A percentile compares a stretch with the other conserved stretches of the same genome.
Evolutionary conservation across 2,797 vertebrate species (phyloP).

Genomic region (Peromyscus eremicus): DNA sequence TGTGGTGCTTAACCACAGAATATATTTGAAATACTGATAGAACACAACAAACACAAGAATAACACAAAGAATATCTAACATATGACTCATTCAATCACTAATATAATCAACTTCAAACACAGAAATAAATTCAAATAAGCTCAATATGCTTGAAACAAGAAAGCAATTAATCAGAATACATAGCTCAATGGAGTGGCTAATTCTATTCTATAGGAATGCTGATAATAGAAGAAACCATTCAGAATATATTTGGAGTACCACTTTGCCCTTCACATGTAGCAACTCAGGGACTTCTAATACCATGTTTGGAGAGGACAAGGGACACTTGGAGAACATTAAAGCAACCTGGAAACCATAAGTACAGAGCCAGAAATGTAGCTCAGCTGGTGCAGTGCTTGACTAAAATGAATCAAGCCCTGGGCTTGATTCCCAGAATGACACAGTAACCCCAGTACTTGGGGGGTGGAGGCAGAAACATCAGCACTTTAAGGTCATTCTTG

Average conservation of each 20-base stretch:
- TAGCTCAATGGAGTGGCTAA: neutral
- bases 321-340: neutral
- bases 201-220: neutral
- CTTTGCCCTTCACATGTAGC: neutral
- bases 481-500: neutral
- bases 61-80: neutral
- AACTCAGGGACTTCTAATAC: rapidly evolving
- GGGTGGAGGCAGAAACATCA: neutral
- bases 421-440: neutral
- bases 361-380: neutral
- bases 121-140: slow-evolving; percentile 25
- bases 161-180: slow-evolving; percentile 10
- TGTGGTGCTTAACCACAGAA: neutral
- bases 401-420: neutral
- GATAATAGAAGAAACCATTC: neutral
- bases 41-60: neutral
- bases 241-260: neutral
- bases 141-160: slow-evolving; percentile 20
- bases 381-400: neutral
- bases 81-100: neutral
- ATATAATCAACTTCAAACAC: neutral
- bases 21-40: neutral
- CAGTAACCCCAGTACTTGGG: neutral
- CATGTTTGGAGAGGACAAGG: neutral
- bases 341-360: neutral